Evolutionary conservation across 1,140 invertebrate species (phyloP), one percentile per base, ranked within the genome.

Genomic region (Apis dorsata): DNA sequence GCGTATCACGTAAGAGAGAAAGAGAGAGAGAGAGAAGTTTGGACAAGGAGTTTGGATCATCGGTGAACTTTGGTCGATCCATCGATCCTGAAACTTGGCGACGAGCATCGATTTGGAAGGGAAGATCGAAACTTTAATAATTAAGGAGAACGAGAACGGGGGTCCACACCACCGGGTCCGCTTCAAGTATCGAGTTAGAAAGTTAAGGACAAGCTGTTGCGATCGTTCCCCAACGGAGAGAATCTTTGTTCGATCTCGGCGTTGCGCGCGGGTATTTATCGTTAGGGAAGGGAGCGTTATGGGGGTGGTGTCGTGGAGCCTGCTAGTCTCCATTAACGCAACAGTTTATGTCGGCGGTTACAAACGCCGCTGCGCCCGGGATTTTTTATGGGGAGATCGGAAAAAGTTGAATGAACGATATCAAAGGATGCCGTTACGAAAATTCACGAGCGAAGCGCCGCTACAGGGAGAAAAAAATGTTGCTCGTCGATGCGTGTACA

Each of bases 341-440:
- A 82, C 80, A 82, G 80, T 82, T 82, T 82, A 82, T 70, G 80
- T 82, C 80, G 65, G 79, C 65, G 79, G 80, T 65, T 70, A 77
- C 80, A 82, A 82, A 82, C 80, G 80, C 72, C 74, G 55, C 57
- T 60, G 44, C 73, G 65, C 73, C 62, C 55, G 80, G 72, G 63
- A 76, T 82, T 82, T 81, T 82, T 82, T 82, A 77, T 82, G 74
- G 74, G 74, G 80, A 82, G 80, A 82, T 82, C 80, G 73, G 80
- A 57, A 77, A 82, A 77, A 82, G 80, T 82, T 82, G 80, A 82
- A 82, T 76, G 80, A 82, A 82, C 80, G 80, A 82, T 76, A 77
- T 82, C 80, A 77, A 82, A 82, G 74, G 63, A 63, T 66, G 65
- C 73, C 80, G 80, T 82, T 82, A 82, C 80, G 80, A 82, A 82